Conservation (phyloP, 1,140 invertebrate species). For the Pachyrhynchus sulphureomaculatus region DNA sequence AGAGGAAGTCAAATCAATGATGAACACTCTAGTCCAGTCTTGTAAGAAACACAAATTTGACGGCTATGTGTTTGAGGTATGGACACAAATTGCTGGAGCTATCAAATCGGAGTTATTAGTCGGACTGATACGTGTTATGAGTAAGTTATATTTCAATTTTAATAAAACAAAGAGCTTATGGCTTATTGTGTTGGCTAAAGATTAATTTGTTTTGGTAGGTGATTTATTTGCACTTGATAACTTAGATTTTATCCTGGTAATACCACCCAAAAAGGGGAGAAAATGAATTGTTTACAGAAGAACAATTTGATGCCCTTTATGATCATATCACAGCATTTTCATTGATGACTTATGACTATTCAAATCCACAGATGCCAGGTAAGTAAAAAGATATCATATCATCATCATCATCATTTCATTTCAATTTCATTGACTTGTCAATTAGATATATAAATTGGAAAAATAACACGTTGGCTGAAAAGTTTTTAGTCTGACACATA, state of each 20-base stretch:
- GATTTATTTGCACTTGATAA: conserved; percentile 47
- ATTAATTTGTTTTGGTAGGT: conserved; percentile 27
- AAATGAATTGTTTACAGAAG: conserved; percentile 70
- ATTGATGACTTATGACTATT: conserved; percentile 95
- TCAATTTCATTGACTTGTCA: too few relatives aligned
- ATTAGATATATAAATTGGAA: too few relatives aligned
- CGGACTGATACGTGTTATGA: conserved; percentile 63
- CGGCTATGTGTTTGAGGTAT: conserved; percentile 86
- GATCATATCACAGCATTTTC: conserved; percentile 82
- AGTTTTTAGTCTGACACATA: too few relatives aligned
- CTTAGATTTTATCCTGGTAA: conserved; percentile 75
- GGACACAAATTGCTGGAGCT: conserved; percentile 75
- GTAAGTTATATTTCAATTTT: too few relatives aligned
- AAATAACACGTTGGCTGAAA: too few relatives aligned
- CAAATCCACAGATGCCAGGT: conserved; percentile 77
- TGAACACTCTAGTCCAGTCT: conserved; percentile 60
- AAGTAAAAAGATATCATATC: too few relatives aligned
- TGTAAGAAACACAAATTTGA: conserved; percentile 73
- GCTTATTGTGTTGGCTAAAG: too few relatives aligned
- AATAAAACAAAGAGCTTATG: too few relatives aligned
- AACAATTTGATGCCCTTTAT: conserved; percentile 77
- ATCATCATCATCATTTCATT: too few relatives aligned
- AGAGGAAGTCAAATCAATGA: conserved; percentile 59
- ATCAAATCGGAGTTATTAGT: conserved; percentile 64
- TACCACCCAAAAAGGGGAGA: conserved; percentile 78